These are phyloP conservation scores for Poecile montanus DNA, from an alignment of 2,797 vertebrate genomes.

Conservation along the genomic window DNA sequence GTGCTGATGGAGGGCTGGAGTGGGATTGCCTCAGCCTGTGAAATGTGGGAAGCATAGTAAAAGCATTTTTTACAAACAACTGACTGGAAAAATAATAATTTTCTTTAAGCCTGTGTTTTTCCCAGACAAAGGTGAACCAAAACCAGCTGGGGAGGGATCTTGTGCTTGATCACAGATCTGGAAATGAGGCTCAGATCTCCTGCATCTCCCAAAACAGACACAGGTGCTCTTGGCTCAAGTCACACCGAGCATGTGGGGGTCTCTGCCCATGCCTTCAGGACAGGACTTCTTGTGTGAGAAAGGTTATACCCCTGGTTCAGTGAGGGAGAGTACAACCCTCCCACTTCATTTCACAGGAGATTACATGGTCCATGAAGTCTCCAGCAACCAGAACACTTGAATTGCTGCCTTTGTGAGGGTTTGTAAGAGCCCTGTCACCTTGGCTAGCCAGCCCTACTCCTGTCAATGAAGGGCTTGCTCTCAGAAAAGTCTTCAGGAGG, in stretches of 20 bases:
- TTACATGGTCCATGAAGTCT: neutral
- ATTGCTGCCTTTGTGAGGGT: neutral
- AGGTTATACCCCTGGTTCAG: neutral
- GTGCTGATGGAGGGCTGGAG: neutral
- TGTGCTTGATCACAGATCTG: neutral
- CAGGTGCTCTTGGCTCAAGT: neutral
- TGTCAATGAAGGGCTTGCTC: neutral
- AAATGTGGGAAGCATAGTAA: neutral
- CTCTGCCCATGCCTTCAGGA: neutral
- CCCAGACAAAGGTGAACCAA: neutral
- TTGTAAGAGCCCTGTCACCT: neutral
- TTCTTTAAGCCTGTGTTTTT: neutral
- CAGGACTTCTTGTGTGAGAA: neutral
- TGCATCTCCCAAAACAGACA: neutral
- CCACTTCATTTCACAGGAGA: neutral
- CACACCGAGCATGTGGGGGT: rapidly evolving
- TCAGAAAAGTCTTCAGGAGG: neutral
- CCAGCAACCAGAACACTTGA: neutral
- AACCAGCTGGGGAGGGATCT: neutral
- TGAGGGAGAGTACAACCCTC: neutral
- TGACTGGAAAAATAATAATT: neutral
- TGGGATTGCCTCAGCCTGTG: neutral
- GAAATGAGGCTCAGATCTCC: neutral
- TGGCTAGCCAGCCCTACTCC: neutral
- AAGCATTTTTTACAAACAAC: neutral